A percentile compares a stretch with the other conserved stretches of the same genome.
Conservation (phyloP, 2,888 invertebrate species). For the Synergus laeviventris region DNA sequence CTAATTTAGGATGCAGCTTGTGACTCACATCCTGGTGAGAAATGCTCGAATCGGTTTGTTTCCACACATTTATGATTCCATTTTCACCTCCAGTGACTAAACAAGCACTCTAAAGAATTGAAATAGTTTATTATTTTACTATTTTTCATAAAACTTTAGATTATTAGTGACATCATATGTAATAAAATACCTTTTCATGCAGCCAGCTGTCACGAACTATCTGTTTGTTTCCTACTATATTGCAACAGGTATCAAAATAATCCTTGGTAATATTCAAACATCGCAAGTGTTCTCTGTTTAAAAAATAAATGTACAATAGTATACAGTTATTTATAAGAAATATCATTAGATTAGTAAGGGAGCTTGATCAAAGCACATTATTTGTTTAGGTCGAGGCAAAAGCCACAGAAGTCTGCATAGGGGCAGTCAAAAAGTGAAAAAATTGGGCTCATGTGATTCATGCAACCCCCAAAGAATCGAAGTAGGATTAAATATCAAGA, state of each 20-base stretch:
- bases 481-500: too few species aligned
- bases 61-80: slow-evolving; percentile 84
- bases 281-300: slow-evolving; percentile 74
- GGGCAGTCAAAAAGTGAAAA: too few species aligned
- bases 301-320: slow-evolving; percentile 57
- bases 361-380: too few species aligned
- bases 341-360: too few species aligned
- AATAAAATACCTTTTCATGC: slow-evolving; percentile 78
- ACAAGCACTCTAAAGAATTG: slow-evolving; percentile 77
- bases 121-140: slow-evolving; percentile 45
- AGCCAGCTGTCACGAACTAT: slow-evolving; percentile 84
- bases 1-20: slow-evolving; percentile 64
- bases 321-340: too few species aligned
- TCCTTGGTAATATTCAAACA: slow-evolving; percentile 77
- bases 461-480: too few species aligned
- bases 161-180: slow-evolving; percentile 40
- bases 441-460: too few species aligned
- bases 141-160: slow-evolving; percentile 37
- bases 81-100: slow-evolving; percentile 85
- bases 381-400: too few species aligned
- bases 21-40: slow-evolving; percentile 55
- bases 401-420: too few species aligned
- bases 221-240: slow-evolving; percentile 83
- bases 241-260: slow-evolving; percentile 78
- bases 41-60: slow-evolving; percentile 62